Evolutionary conservation across 1,140 invertebrate genomes (phyloP), one percentile per base, ranked within the genome.

Genomic region (Scaptomyza hsui): DNA sequence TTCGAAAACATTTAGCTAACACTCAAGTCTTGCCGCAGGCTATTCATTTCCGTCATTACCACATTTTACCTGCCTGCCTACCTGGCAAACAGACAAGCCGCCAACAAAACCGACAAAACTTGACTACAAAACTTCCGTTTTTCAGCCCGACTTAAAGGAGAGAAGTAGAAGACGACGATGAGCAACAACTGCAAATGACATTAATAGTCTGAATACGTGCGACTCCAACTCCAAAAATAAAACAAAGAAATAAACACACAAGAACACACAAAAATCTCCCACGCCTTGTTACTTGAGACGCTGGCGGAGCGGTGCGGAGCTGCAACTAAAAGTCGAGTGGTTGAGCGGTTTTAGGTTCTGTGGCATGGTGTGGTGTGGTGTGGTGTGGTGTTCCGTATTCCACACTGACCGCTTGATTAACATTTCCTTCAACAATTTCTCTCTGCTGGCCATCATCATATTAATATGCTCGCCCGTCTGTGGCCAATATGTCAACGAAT

Each of bases 361-460:
- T n/a, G n/a, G n/a, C n/a, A n/a, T 55, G 26, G 44, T 79, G 19
- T 4, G 19, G 26, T 7, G n/a, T 13, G 19, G 16, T n/a, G 29
- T 56, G 29, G 45, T 80, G 81, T 78, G 49, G 35, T 71, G 74
- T 83, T 75, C 76, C 78, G 61, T 76, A 85, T 86, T 82, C 78
- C 74, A 73, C 75, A 78, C 83, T 88, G 82, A 89, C 82, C 82
- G 82, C 82, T 88, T 88, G 82, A 88, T 88, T 88, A 88, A 88
- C 82, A 88, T 88, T 88, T 88, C 77, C 80, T 64, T 2, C 67
- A 74, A 81, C 78, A 81, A 29, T 29, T 29, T 70, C 67, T 81
- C 56, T 81, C 56, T 51, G 44, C 19, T 15, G 15, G 29, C 29
- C 16, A 2, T 26, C 42, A 16, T 32, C 24, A 60, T 69, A 88